phyloP scores from a whole-genome alignment of 2,113 vertebrate species.

The Oryzias curvinotus region DNA sequence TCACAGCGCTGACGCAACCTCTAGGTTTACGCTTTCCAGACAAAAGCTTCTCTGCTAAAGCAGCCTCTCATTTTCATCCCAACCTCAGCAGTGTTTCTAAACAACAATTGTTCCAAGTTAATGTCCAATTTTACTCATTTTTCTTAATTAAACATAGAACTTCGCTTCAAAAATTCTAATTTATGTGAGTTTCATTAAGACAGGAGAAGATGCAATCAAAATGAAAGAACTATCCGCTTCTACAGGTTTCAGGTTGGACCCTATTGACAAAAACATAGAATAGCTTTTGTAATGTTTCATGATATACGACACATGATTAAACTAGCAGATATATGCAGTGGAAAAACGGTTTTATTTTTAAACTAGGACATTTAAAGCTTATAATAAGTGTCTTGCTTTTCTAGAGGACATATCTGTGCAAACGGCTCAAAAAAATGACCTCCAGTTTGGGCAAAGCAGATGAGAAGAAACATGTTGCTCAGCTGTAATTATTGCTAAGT shows the following conservation, averaged over 20 bases:
- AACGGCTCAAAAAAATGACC: neutral
- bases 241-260: no score
- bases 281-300: no score
- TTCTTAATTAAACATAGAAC: neutral
- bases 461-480: neutral
- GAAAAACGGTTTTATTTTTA: neutral
- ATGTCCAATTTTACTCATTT: neutral
- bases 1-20: conserved; percentile 14
- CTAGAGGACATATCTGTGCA: conserved; percentile 1
- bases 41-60: neutral
- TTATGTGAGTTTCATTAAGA: neutral
- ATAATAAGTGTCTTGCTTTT: neutral
- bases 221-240: neutral
- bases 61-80: no score
- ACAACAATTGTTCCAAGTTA: neutral
- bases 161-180: neutral
- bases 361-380: no score
- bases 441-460: neutral
- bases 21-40: neutral
- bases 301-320: no score
- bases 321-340: no score
- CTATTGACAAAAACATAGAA: no score
- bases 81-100: no score
- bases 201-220: neutral
- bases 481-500: conserved; percentile 18